Conservation (phyloP, 2,797 vertebrate genomes). For the Sebastes alutus region DNA sequence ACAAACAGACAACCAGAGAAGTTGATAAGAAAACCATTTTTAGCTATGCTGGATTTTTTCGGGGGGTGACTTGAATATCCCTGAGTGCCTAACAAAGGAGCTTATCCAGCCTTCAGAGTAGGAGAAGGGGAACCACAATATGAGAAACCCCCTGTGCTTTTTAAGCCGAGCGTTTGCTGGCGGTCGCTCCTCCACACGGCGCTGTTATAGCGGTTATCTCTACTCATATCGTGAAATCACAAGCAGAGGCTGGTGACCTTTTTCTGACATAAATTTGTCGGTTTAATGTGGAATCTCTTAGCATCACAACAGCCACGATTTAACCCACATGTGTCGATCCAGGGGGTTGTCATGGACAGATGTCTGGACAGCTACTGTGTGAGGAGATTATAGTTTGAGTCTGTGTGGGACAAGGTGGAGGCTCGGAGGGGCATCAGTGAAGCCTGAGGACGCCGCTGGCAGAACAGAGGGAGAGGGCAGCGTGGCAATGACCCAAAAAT, state of each 20-base stretch:
- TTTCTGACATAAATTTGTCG: background rate
- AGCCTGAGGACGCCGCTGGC: slow-evolving; percentile 21
- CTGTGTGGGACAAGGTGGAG: slow-evolving; percentile 34
- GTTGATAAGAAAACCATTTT: slow-evolving; percentile 55
- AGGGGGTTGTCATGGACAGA: slow-evolving; percentile 46
- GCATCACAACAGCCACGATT: slow-evolving; percentile 11
- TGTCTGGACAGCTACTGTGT: slow-evolving; percentile 37
- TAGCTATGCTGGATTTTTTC: slow-evolving; percentile 25
- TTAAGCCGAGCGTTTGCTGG: slow-evolving; percentile 23
- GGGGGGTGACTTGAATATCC: slow-evolving; percentile 44
- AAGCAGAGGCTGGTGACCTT: slow-evolving; percentile 1
- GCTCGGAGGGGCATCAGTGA: slow-evolving; percentile 20
- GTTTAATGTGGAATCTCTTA: background rate
- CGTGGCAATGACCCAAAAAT: slow-evolving; percentile 25
- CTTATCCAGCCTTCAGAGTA: slow-evolving; percentile 50
- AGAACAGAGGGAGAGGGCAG: slow-evolving; percentile 4
- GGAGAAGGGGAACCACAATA: slow-evolving; percentile 16
- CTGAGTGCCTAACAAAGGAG: slow-evolving; percentile 55
- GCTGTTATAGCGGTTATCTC: background rate
- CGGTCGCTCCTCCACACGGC: background rate
- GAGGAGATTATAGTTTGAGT: slow-evolving; percentile 52
- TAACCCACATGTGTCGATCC: slow-evolving; percentile 36
- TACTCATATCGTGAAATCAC: background rate
- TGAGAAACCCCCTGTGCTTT: slow-evolving; percentile 34
- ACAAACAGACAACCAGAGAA: slow-evolving; percentile 25